phyloP scores from a whole-genome alignment of 1,140 invertebrate species.

The Stenopsyche tienmushanensis region DNA sequence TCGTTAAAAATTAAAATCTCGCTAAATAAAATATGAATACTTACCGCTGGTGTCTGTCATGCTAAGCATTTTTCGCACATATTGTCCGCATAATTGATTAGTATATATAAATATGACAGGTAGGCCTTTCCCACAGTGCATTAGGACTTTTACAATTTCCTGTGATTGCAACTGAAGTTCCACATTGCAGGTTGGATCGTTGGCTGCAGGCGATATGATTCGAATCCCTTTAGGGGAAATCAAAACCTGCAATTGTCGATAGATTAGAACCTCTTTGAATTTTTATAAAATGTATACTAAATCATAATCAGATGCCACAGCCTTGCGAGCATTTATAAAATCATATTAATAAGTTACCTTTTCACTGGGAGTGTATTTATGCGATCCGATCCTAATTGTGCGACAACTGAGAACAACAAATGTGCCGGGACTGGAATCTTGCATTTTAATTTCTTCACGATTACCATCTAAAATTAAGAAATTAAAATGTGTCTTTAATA shows the following conservation, averaged over 20 bases:
- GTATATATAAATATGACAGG: constrained; percentile 80
- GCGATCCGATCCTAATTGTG: constrained; percentile 77
- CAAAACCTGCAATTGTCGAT: constrained; percentile 58
- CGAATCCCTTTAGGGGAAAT: constrained; percentile 66
- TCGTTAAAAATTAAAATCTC: not conserved
- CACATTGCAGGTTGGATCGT: constrained; percentile 59
- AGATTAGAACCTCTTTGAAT: too few species aligned
- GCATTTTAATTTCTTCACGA: constrained; percentile 49
- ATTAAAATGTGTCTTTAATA: not conserved
- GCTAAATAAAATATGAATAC: constrained; percentile 18
- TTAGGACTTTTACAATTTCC: constrained; percentile 71
- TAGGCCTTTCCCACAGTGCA: constrained; percentile 70
- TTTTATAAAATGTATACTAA: too few species aligned
- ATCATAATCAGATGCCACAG: not conserved
- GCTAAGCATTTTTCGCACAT: constrained; percentile 67
- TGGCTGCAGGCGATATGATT: constrained; percentile 65
- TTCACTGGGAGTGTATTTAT: constrained; percentile 69
- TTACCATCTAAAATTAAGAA: constrained; percentile 49
- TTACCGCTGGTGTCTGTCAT: constrained; percentile 69
- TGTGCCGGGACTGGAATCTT: constrained; percentile 39
- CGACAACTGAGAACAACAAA: constrained; percentile 63
- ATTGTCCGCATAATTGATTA: constrained; percentile 61
- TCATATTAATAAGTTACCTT: constrained; percentile 52
- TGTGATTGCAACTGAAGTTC: constrained; percentile 63
- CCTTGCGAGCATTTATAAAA: constrained; percentile 1